Conservation (phyloP, 2,888 invertebrate genomes). For the Elgonia sp. region DNA sequence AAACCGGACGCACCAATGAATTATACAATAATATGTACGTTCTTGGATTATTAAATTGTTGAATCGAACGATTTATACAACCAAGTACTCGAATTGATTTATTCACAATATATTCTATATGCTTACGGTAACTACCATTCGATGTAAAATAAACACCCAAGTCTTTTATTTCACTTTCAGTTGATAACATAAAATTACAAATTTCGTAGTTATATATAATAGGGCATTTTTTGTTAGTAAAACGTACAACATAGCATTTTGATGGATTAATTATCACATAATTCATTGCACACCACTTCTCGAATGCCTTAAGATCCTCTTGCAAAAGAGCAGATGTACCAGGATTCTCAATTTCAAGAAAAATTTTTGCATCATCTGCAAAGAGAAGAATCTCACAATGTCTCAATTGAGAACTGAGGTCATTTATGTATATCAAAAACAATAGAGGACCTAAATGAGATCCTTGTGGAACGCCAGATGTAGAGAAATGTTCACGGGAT, state of each 20-base stretch:
- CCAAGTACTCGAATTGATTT: constrained; percentile 24
- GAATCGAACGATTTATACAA: constrained; percentile 17
- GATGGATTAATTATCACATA: no score
- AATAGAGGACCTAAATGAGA: constrained; percentile 62
- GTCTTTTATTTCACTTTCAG: no score
- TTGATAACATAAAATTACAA: no score
- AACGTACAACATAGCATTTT: no score
- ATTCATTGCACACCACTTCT: no score
- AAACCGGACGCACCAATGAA: constrained; percentile 35
- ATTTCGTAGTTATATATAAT: no score
- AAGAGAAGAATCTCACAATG: constrained; percentile 23
- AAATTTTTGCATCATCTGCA: constrained; percentile 37
- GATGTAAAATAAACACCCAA: constrained; percentile 30
- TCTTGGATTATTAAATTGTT: neutral
- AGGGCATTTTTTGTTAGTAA: neutral
- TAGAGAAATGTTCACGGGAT: neutral
- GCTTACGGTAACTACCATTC: neutral
- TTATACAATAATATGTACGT: constrained; percentile 23
- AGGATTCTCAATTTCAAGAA: no score
- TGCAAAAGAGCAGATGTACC: no score
- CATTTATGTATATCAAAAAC: constrained; percentile 50
- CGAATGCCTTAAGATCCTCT: no score
- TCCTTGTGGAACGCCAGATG: constrained; percentile 63
- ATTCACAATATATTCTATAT: neutral
- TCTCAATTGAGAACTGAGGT: neutral